Conservation (phyloP, 2,797 vertebrate species). For the Poecilia wingei region DNA sequence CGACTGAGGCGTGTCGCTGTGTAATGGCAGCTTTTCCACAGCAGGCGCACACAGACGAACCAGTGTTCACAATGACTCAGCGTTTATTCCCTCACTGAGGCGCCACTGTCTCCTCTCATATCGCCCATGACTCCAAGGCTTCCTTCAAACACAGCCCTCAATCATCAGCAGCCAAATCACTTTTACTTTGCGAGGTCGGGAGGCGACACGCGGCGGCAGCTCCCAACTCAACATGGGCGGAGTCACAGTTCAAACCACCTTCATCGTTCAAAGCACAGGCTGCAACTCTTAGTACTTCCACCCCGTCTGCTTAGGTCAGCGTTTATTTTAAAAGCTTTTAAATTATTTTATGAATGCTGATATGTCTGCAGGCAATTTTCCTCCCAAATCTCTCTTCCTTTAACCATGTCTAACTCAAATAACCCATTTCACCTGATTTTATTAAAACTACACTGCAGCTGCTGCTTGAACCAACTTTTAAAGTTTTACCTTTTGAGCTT, state of each 20-base stretch:
- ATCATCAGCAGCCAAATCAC: slow-evolving; percentile 55
- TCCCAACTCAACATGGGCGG: slow-evolving; percentile 15
- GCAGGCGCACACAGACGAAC: slow-evolving; percentile 77
- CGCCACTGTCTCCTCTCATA: slow-evolving; percentile 66
- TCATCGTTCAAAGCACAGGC: slow-evolving; percentile 33
- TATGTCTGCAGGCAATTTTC: slow-evolving; percentile 31
- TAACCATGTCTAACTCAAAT: slow-evolving; percentile 41
- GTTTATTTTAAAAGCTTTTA: slow-evolving; percentile 42
- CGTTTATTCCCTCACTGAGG: slow-evolving; percentile 64
- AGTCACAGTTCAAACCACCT: slow-evolving; percentile 3
- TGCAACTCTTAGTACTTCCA: background rate
- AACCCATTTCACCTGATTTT: slow-evolving; percentile 17
- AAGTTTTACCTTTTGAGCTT: background rate
- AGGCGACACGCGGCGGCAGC: background rate
- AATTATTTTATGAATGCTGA: slow-evolving; percentile 1
- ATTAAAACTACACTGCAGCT: background rate
- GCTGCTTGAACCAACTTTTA: background rate
- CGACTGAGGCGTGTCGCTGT: slow-evolving; percentile 34
- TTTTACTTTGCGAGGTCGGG: slow-evolving; percentile 20
- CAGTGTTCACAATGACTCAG: slow-evolving; percentile 79
- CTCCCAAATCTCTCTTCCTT: slow-evolving; percentile 22
- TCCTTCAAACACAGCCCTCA: slow-evolving; percentile 58
- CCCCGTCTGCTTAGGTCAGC: slow-evolving; percentile 3
- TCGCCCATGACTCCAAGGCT: slow-evolving; percentile 30
- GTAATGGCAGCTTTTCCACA: slow-evolving; percentile 37